A percentile compares a stretch with the other conserved stretches of the same genome.
Conservation (phyloP, 2,888 invertebrate species). For the Spatulosminthurus flaviceps region DNA sequence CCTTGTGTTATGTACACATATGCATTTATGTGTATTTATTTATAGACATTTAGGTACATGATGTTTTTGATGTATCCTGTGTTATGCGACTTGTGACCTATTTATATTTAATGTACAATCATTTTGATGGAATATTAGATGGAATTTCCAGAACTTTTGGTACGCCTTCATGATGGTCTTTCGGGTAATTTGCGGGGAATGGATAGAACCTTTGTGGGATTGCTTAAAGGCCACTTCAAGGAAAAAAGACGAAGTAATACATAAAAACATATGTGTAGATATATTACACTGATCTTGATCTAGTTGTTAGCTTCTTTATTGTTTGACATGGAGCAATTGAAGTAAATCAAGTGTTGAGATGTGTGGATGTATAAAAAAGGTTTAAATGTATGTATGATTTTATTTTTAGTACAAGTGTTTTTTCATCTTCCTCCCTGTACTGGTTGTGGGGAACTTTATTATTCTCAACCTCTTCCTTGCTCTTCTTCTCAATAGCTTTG, state of each 20-base stretch:
- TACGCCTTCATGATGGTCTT: slow-evolving; percentile 99
- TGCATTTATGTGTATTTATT: no score
- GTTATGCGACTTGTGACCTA: background rate
- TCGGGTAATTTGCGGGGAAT: slow-evolving; percentile 95
- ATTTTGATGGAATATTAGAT: slow-evolving; percentile 70
- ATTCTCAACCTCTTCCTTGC: slow-evolving; percentile 98
- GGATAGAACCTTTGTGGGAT: slow-evolving; percentile 98
- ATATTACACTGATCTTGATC: background rate
- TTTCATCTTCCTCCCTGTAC: slow-evolving; percentile 91
- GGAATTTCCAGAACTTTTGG: slow-evolving; percentile 97
- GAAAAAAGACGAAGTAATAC: slow-evolving; percentile 32
- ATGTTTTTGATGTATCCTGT: no score
- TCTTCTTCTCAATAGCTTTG: slow-evolving; percentile 87
- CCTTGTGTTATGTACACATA: no score
- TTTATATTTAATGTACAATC: slow-evolving; percentile 47
- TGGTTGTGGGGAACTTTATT: slow-evolving; percentile 98
- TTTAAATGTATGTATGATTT: background rate
- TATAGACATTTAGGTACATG: no score
- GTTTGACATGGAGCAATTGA: no score
- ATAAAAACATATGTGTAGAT: background rate
- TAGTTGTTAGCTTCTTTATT: no score
- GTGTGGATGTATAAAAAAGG: background rate
- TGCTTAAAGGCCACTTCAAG: slow-evolving; percentile 86
- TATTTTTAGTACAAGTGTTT: slow-evolving; percentile 79
- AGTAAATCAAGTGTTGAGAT: background rate